Percentiles rank a stretch among this genome's conserved stretches.
phyloP scores from a whole-genome alignment of 2,888 invertebrate species.

The Rhynchonema sp. region DNA sequence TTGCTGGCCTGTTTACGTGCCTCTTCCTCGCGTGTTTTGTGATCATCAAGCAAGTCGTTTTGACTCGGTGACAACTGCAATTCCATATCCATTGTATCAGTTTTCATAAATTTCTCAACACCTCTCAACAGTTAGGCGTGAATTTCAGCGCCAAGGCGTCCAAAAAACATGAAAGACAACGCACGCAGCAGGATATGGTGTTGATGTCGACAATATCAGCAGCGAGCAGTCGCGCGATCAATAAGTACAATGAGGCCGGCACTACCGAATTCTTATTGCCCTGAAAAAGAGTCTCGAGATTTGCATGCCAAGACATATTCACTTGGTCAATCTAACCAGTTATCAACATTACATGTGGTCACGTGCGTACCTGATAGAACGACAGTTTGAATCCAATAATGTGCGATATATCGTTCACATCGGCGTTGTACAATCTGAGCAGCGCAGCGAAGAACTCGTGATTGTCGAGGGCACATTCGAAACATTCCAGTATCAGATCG shows the following conservation, averaged over 20 bases:
- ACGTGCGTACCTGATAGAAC: slow-evolving; percentile 18
- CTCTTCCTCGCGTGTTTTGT: slow-evolving; percentile 58
- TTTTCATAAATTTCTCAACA: not conserved
- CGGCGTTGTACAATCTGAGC: slow-evolving; percentile 65
- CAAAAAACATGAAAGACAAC: not conserved
- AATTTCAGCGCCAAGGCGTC: not conserved
- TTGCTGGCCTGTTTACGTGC: slow-evolving; percentile 40
- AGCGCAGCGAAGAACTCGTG: slow-evolving; percentile 52
- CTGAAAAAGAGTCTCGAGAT: too few relatives aligned
- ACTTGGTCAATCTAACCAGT: too few relatives aligned
- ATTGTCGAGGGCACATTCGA: slow-evolving; percentile 47
- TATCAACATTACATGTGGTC: too few relatives aligned
- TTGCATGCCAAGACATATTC: too few relatives aligned
- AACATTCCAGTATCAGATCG: slow-evolving; percentile 84
- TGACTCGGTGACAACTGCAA: slow-evolving; percentile 65
- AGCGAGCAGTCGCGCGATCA: slow-evolving; percentile 72
- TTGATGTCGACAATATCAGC: slow-evolving; percentile 63
- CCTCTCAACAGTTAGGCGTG: too few relatives aligned
- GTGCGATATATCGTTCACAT: slow-evolving; percentile 68
- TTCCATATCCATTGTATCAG: too few relatives aligned
- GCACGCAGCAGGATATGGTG: slow-evolving; percentile 73
- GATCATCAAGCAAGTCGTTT: slow-evolving; percentile 52
- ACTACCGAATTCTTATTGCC: slow-evolving; percentile 6
- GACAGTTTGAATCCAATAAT: slow-evolving; percentile 77
- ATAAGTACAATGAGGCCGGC: slow-evolving; percentile 51